Evolutionary conservation across 2,888 invertebrate species (phyloP), one percentile per base, ranked within the genome.

Genomic region (Tyria jacobaeae): DNA sequence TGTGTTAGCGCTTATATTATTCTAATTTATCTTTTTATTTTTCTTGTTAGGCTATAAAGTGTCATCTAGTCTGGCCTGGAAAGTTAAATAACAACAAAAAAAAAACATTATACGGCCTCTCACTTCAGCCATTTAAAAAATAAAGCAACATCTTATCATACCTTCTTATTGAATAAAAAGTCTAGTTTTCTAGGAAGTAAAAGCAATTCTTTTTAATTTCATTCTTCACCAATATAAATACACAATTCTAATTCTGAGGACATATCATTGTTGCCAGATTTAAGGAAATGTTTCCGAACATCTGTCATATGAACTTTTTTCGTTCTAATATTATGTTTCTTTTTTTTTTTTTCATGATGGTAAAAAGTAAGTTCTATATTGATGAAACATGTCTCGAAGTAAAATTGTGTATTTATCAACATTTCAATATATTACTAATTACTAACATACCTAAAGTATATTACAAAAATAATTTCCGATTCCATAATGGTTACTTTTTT

Each of bases 381-480:
- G 27, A 31, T 31, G 27, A 31, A 31, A 24, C 6, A n/a, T 27
- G 17, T 27, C 27, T 14, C 3, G 14, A 44, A 12, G 3, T 17
- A 37, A 41, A 37, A 57, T 34, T 54, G 55, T 58, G 57, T 61
- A 50, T 57, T 57, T 50, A 51, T 57, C 35, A 50, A 44, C 24
- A 24, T 56, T 17, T 58, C 39, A 56, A 64, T 64, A 67, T 58
- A 58, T 37, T 63, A 61, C 57, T 62, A 62, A 53, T 27, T 39
- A 48, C 44, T 60, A 61, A 57, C 35, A 39, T 57, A 56, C 34
- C 39, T 64, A 59, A 56, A 10, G 21, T 21, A 44, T 0, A 53
- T 64, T 61, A 67, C 55, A 64, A 64, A 67, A 64, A 61, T 61
- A 59, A 41, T 49, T 48, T 58, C 61, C 48, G 24, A 39, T 59